Evolutionary conservation across 2,797 vertebrate genomes (phyloP), one percentile per base, ranked within the genome.

Genomic region (Pangasius larnaudii): DNA sequence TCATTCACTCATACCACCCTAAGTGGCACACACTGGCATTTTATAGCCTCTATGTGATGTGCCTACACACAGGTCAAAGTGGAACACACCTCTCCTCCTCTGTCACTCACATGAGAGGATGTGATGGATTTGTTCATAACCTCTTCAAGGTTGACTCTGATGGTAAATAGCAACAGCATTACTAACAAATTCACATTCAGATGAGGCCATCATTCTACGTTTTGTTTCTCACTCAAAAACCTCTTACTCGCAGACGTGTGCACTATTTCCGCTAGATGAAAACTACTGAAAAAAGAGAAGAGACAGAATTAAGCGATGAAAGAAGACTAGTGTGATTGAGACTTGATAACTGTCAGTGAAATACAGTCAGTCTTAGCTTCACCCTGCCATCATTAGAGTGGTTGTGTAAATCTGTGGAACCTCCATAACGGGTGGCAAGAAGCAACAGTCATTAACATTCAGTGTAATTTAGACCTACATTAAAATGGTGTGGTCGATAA

Each of bases 401-500:
- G 97, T 97, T 98, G 96, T 96, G 94, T 98, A 97, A 98, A 98
- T 97, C 97, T 97, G 49, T 51, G 30, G 51, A 86, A 88, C 59
- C 67, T 72, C 72, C 27, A 30, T 87, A 81, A 86, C 72, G 22
- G 58, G 72, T 69, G 24, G 16, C 27, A 22, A 61, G 19, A 84
- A 67, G 58, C 46, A 51, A 63, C 61, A 30, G 22, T 75, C 65
- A 71, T 87, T 39, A 14, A 14, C 10, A 46, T 18, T 39, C 36
- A 49, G n/a, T 85, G 67, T 59, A 96, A 97, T 97, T 98, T 96
- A 96, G 96, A 96, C 95, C 95, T 93, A 96, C 96, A 97, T 98
- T 98, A 98, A 97, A 97, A 95, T 95, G 97, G 97, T 96, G 95
- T 95, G 95, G 96, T 96, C 96, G 97, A 98, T 98, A 97, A 97